Evolutionary conservation across 2,113 vertebrate species (phyloP).

Genomic region (rabbit (Oryctolagus cuniculus)): DNA sequence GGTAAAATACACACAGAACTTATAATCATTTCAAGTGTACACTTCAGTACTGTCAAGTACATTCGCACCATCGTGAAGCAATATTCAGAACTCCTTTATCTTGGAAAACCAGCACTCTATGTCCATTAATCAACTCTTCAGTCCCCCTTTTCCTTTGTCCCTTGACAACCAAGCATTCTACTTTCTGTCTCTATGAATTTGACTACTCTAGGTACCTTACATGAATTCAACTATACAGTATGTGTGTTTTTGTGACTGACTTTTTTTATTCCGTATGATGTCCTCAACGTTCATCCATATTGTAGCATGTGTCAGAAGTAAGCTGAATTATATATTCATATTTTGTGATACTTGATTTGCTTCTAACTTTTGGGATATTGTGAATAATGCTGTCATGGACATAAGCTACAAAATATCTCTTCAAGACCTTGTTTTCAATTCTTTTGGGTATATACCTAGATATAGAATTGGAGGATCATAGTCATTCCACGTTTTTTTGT

Average conservation of each 20-base stretch:
- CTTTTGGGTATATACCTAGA: not conserved
- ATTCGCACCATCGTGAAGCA: not conserved
- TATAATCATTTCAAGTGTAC: not conserved
- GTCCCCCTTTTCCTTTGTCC: not conserved
- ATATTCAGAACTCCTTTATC: constrained; percentile 14
- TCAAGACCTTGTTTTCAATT: not conserved
- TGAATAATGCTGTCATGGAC: not conserved
- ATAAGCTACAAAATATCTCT: not conserved
- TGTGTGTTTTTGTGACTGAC: not conserved
- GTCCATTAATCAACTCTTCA: not conserved
- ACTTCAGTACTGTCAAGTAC: not conserved
- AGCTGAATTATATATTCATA: not conserved
- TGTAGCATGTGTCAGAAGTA: not conserved
- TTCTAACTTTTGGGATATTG: not conserved
- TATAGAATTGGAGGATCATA: not conserved
- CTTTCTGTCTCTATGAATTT: not conserved
- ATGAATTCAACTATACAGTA: not conserved
- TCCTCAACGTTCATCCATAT: not conserved
- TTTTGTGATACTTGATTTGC: not conserved
- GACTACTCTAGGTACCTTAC: not conserved
- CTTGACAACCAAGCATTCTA: not conserved
- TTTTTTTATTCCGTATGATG: not conserved
- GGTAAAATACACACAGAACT: constrained; percentile 21
- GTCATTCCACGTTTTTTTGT: not conserved
- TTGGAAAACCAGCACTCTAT: not conserved